Evolutionary conservation across 2,888 invertebrate genomes (phyloP), one percentile per base, ranked within the genome.

Genomic region (Acanthoscelides obtectus): DNA sequence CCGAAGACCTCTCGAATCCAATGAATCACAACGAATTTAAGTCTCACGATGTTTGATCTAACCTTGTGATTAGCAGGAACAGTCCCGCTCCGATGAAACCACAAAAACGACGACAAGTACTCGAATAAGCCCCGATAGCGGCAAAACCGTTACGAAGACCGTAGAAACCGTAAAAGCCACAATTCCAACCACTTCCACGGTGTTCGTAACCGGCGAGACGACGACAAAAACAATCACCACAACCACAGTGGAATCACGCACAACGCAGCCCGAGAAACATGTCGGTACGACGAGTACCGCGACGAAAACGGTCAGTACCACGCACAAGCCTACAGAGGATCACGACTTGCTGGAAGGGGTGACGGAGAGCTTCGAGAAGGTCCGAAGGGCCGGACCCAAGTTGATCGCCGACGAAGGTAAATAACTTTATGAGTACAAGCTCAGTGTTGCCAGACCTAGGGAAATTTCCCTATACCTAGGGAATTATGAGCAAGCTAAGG

Each of bases 271-370:
- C 20, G 79, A 80, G 17, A 6, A 45, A 12, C 45, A n/a, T n/a
- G n/a, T n/a, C n/a, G n/a, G n/a, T n/a, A 76, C 76, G 68, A 70
- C 69, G 63, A 63, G 20, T 17, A 66, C 19, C 66, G n/a, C 8
- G 64, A 80, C 80, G 12, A 72, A 75, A 70, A 70, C 71, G 27
- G 69, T 69, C 69, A 74, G 71, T 45, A 80, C 84, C 86, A 72
- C 76, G 72, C 79, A 87, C 77, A 84, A 86, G 0, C 84, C 86
- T 27, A 80, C 85, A 71, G 88, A 88, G 73, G 86, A 86, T 77
- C 84, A 85, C 2, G 84, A 85, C 73, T 79, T 87, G 67, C 81
- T 86, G 74, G 85, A 87, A 78, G 86, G 86, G 71, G 86, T 87
- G 22, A 85, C 85, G 69, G 85, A 86, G 74, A 81, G 84, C 75